Base-by-base conservation (phyloP, 2,113 vertebrate species). In the Eurystomus gularis region DNA sequence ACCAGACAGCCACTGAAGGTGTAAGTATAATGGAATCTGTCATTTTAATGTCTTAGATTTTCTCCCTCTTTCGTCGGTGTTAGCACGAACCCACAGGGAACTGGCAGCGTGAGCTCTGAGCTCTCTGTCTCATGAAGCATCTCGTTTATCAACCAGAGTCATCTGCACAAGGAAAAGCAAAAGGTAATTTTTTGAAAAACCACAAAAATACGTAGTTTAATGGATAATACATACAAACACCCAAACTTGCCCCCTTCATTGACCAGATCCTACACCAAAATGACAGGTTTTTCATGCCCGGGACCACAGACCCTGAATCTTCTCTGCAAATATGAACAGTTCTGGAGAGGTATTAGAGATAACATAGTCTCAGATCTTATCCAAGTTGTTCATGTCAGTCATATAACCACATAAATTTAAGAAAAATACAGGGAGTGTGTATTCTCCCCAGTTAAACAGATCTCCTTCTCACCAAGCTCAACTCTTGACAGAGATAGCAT, bases 21-120 rank as follows among this genome's bases (percentile, higher is more conserved):
- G 97, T 61, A 97, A 98, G 93, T 94, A 83, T 98, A 97, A 97
- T 97, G 95, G 96, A 83, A 90, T 96, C 71, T 97, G 97, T 91
- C 76, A 13, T 72, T 95, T 96, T 97, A 96, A 91, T 95, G 94
- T 86, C 94, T 95, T 79, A 40, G 94, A 79, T 96, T 96, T 91
- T 81, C 44, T 25, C 69, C 17, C 21, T 72, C 31, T 93, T 79
- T 79, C 57, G 39, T 89, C 39, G 13, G 93, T 61, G 89, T 93
- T 94, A 95, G 77, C 62, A 49, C 89, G 57, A 81, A 46, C 89
- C 94, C 33, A 0, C 1, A 3, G 91, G 94, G 94, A 93, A 29
- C 79, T 71, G 75, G 28, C 54, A 49, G 86, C 58, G 86, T 52
- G 77, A 91, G 52, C 66, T 94, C 65, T 86, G 86, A 89, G 83